Conservation (phyloP, 2,888 invertebrate species). For the Ceraclea dissimilis region DNA sequence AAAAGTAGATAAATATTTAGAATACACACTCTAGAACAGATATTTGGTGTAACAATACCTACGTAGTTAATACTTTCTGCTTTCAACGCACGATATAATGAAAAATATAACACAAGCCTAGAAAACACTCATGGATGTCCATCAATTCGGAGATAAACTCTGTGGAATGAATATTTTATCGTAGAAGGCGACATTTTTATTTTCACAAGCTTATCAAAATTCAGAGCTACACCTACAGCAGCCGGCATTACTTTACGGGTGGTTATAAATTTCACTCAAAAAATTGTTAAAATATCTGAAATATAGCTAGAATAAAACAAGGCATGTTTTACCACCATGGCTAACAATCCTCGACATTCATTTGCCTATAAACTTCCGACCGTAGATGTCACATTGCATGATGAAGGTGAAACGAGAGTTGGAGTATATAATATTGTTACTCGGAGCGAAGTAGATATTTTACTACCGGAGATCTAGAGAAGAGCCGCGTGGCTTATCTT, state of each 20-base stretch:
- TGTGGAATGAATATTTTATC: neutral
- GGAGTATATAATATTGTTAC: neutral
- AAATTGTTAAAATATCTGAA: neutral
- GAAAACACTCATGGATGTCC: no score
- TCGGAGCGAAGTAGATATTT: no score
- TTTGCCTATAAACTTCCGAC: constrained; percentile 8
- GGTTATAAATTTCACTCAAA: neutral
- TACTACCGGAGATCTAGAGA: no score
- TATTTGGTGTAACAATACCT: no score
- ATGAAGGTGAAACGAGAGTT: neutral
- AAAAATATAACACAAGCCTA: no score
- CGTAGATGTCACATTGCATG: constrained; percentile 3
- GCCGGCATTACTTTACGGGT: neutral
- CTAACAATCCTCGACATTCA: constrained; percentile 6
- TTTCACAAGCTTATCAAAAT: neutral
- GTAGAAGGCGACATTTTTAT: neutral
- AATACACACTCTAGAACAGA: no score
- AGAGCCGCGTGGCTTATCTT: no score
- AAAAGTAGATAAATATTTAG: no score
- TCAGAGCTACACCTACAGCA: neutral
- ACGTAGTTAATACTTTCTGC: no score
- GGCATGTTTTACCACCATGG: constrained; percentile 2
- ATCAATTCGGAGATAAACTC: neutral
- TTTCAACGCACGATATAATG: no score
- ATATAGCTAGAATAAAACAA: neutral